These are phyloP conservation scores for Bos taurus DNA, from an alignment of 2,113 vertebrate genomes.

Conservation along the genomic window DNA sequence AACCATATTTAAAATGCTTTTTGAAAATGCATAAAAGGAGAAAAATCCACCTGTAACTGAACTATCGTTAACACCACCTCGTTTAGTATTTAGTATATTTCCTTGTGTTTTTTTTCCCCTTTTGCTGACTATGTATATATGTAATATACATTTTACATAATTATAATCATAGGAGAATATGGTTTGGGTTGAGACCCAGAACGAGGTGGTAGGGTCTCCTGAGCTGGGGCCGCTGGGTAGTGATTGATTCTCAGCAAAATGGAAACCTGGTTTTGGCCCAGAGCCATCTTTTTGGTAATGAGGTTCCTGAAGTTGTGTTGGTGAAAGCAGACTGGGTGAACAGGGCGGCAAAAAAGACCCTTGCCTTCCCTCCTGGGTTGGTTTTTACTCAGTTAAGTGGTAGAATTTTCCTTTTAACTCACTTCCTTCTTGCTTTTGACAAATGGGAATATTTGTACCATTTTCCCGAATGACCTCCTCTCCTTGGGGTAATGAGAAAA, in stretches of 20 bases:
- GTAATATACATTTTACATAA: background rate
- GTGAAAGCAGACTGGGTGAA: background rate
- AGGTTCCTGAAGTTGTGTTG: background rate
- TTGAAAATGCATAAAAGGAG: background rate
- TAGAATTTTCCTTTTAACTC: constrained; percentile 58
- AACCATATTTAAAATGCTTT: background rate
- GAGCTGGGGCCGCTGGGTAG: background rate
- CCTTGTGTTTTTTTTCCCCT: background rate
- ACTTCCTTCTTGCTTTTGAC: constrained; percentile 63
- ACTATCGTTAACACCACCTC: background rate
- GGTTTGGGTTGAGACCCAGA: background rate
- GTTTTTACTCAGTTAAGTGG: constrained; percentile 37
- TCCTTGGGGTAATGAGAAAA: constrained; percentile 72
- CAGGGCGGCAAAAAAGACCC: background rate
- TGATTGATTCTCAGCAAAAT: background rate
- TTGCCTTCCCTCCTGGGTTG: background rate
- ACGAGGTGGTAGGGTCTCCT: background rate
- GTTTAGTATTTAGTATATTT: background rate
- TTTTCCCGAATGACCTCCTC: constrained; percentile 71
- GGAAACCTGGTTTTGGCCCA: background rate
- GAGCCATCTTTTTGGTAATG: background rate
- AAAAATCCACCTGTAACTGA: background rate
- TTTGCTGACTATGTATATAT: background rate
- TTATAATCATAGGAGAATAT: background rate
- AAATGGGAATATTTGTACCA: constrained; percentile 65